Evolutionary conservation across 2,888 invertebrate species (phyloP), one percentile per base, ranked within the genome.

Genomic region (Pyrrhia umbra): DNA sequence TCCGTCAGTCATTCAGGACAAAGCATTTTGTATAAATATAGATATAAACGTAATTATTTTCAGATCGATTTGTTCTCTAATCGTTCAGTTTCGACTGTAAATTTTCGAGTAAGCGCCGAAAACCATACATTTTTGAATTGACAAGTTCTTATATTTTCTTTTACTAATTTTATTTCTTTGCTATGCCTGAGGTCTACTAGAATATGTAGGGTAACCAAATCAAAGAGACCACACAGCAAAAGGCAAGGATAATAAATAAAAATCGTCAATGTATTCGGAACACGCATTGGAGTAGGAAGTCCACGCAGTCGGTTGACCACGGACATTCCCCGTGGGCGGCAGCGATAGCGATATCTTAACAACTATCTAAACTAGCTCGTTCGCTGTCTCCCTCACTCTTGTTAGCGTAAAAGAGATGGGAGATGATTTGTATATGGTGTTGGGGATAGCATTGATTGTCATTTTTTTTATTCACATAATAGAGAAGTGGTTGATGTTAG

Each of bases 261-360:
- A 71, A 62, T 18, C 45, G 54, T 27, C 59, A 58, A 68, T 68
- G 45, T 59, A 72, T 75, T 66, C 66, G 47, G 39, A 46, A 70
- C 69, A 68, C 47, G 70, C 76, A 65, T 51, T 62, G 54, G 68
- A 77, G 62, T 85, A 87, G 88, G 88, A 88, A 88, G 85, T 88
- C 75, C 80, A 81, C 70, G 73, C 75, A 51, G 59, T 46, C 68
- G 65, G 64, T 54, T 46, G 60, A 73, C 66, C 69, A 58, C 69
- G 78, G 76, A 81, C 80, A 82, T 80, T 77, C 82, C 73, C 75
- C 75, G 88, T 89, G 87, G 89, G 89, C 87, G 89, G 87, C 67
- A 59, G 79, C 68, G 78, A 79, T 79, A 79, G 68, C 37, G 50
- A 84, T 88, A 89, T 88, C 89, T 86, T 81, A 85, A 83, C 85